These are phyloP conservation scores for Pocillopora meandrina DNA, from an alignment of 92 coral and sea anemone genomes.

Conservation along the genomic window DNA sequence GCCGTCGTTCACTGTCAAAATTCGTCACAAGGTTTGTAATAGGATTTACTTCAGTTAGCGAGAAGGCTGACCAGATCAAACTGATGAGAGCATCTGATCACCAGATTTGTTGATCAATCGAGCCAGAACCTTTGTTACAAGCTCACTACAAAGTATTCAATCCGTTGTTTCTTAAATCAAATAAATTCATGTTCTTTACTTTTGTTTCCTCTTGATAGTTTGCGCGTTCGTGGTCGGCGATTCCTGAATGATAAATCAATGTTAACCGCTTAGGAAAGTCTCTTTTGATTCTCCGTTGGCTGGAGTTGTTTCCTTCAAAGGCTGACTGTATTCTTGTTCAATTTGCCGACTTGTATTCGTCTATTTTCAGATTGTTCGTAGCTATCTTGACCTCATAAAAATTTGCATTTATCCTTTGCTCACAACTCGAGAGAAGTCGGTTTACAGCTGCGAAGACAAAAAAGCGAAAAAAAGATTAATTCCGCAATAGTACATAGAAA, in stretches of 20 bases:
- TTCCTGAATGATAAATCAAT: background rate
- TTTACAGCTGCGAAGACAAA: slow-evolving; percentile 20
- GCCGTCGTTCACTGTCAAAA: slow-evolving; percentile 29
- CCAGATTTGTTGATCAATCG: background rate
- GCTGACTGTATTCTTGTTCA: background rate
- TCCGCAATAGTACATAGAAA: background rate
- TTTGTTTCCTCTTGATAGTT: background rate
- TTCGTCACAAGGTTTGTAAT: background rate
- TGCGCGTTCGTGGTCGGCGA: background rate
- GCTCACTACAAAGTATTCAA: background rate
- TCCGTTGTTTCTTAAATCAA: slow-evolving; percentile 30
- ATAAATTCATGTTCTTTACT: slow-evolving; percentile 5
- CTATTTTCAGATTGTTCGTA: slow-evolving; percentile 1
- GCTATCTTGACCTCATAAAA: slow-evolving; percentile 22
- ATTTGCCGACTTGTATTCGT: background rate
- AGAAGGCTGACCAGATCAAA: background rate
- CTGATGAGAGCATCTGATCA: background rate
- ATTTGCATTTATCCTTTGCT: slow-evolving; percentile 33
- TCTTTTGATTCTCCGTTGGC: background rate
- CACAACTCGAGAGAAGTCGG: background rate
- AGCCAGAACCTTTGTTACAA: slow-evolving; percentile 13
- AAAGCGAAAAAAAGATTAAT: background rate
- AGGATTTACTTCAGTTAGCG: slow-evolving; percentile 10
- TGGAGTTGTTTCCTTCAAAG: background rate
- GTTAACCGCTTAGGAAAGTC: background rate